Conservation (phyloP, 2,797 vertebrate species). For the Coranthus polyacanthus region DNA sequence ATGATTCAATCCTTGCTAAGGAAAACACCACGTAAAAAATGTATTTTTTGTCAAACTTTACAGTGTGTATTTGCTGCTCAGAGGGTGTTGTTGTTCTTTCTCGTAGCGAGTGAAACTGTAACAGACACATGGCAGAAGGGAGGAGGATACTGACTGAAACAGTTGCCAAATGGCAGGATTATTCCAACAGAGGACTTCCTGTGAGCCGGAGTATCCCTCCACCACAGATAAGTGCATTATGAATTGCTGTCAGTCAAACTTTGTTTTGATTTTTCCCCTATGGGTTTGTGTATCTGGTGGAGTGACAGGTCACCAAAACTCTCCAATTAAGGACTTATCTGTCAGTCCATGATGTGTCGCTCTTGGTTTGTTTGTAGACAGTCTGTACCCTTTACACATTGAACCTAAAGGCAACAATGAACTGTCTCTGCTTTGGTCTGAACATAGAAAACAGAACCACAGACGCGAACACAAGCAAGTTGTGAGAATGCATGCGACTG, state of each 20-base stretch:
- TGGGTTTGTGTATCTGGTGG: conserved; percentile 4
- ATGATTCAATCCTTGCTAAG: too few relatives aligned
- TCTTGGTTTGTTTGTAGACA: conserved; percentile 6
- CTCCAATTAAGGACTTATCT: conserved; percentile 31
- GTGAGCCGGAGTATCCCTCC: background rate
- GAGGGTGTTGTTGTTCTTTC: too few relatives aligned
- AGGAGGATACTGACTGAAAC: too few relatives aligned
- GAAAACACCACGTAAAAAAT: too few relatives aligned
- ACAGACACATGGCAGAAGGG: too few relatives aligned
- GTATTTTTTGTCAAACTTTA: too few relatives aligned
- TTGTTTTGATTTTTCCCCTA: conserved; percentile 23
- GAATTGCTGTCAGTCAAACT: conserved; percentile 29
- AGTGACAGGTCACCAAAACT: conserved; percentile 31
- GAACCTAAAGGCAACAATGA: conserved; percentile 18
- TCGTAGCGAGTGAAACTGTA: too few relatives aligned
- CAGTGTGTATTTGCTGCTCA: too few relatives aligned
- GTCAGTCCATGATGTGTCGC: background rate
- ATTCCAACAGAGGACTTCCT: too few relatives aligned
- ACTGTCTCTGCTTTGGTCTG: background rate
- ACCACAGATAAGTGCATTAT: conserved; percentile 7
- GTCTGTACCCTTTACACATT: conserved; percentile 2
- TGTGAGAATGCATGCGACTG: background rate
- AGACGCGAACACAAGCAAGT: background rate
- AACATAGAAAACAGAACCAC: background rate
- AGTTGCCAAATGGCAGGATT: too few relatives aligned